Evolutionary conservation across 2,113 vertebrate genomes (phyloP).

Genomic region (Tyrannus savana): DNA sequence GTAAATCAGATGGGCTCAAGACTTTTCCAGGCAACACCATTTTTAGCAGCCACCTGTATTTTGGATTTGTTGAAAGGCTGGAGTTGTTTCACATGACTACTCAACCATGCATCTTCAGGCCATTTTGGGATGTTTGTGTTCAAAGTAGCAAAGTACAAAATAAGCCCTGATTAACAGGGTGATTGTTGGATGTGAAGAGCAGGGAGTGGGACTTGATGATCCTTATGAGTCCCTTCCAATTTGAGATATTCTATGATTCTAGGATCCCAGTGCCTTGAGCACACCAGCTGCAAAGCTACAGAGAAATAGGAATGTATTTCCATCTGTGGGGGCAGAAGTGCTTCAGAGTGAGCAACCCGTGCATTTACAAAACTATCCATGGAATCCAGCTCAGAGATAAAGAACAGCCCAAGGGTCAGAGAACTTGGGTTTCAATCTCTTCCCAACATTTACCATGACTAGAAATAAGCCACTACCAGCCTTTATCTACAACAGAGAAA

Average conservation of each 20-base stretch:
- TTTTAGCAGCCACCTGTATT: conserved; percentile 15
- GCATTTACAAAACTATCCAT: not conserved
- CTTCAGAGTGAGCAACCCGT: not conserved
- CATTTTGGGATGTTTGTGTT: conserved; percentile 11
- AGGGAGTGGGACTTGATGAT: not conserved
- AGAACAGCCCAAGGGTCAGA: not conserved
- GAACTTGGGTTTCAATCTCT: not conserved
- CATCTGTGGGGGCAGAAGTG: not conserved
- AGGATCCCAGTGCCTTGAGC: not conserved
- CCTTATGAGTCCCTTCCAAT: not conserved
- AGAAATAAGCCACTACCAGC: not conserved
- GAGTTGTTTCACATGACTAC: not conserved
- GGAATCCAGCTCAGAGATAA: not conserved
- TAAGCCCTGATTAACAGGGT: conserved; percentile 13
- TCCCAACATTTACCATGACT: not conserved
- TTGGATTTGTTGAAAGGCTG: not conserved
- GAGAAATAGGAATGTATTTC: not conserved
- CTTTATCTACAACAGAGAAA: not conserved
- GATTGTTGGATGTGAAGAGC: not conserved
- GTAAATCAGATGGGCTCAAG: not conserved
- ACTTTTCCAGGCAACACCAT: not conserved
- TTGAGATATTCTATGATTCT: not conserved
- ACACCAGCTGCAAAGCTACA: not conserved
- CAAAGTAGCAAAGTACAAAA: conserved; percentile 18
- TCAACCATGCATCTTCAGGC: not conserved